Percentiles rank a stretch among this genome's conserved stretches.
Evolutionary conservation across 2,888 invertebrate species (phyloP).

Genomic region (Tethea ocularis): DNA sequence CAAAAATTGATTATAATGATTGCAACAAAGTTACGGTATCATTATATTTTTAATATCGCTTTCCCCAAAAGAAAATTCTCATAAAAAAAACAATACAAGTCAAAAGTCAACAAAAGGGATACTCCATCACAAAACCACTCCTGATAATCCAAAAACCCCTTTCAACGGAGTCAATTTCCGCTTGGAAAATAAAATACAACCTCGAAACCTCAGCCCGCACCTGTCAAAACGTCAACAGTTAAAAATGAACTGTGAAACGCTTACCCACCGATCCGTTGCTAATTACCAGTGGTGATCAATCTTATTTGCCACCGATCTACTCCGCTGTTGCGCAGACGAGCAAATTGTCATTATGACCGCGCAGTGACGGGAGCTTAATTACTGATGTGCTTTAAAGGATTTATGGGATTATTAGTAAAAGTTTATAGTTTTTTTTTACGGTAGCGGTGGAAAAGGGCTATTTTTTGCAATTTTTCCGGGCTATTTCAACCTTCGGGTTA

Average conservation of each 20-base stretch:
- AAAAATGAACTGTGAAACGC: conserved; percentile 61
- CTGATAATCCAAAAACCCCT: conserved; percentile 10
- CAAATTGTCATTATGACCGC: conserved; percentile 56
- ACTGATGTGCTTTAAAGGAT: conserved; percentile 51
- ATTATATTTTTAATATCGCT: too few relatives aligned
- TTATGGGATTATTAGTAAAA: conserved; percentile 31
- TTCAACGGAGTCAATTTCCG: conserved; percentile 44
- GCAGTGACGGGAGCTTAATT: conserved; percentile 48
- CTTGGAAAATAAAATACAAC: conserved; percentile 37
- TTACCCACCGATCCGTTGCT: conserved; percentile 55
- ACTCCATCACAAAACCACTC: conserved; percentile 8
- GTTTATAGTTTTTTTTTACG: conserved; percentile 18
- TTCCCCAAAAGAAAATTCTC: too few relatives aligned
- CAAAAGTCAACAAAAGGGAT: neutral
- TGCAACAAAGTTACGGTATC: too few relatives aligned
- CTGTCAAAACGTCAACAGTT: conserved; percentile 62
- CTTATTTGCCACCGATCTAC: conserved; percentile 39
- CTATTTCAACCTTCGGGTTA: neutral
- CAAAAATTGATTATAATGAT: too few relatives aligned
- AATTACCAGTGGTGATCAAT: conserved; percentile 61
- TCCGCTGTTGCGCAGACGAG: conserved; percentile 25
- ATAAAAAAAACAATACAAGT: neutral
- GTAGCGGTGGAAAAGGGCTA: too few relatives aligned
- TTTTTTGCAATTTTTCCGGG: neutral
- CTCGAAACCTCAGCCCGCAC: conserved; percentile 25